These are phyloP conservation scores for Mesembrinibis cayennensis DNA, from an alignment of 2,113 vertebrate species.

Conservation along the genomic window DNA sequence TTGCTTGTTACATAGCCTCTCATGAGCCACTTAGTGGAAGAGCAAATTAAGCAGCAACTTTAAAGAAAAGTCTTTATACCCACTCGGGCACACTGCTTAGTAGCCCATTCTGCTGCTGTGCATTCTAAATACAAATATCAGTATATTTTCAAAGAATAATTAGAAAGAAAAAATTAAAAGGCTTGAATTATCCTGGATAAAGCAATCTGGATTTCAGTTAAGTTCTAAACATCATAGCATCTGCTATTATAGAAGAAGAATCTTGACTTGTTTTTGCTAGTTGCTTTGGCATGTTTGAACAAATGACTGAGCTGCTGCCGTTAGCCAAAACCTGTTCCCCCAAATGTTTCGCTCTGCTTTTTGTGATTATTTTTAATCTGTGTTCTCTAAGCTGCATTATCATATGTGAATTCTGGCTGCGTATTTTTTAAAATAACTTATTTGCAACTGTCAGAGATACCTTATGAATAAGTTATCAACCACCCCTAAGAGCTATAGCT, in stretches of 20 bases:
- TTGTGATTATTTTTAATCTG: slow-evolving; percentile 50
- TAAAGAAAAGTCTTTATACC: background rate
- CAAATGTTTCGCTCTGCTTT: slow-evolving; percentile 17
- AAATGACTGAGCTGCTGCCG: slow-evolving; percentile 10
- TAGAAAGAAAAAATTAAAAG: background rate
- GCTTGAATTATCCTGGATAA: background rate
- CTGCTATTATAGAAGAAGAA: background rate
- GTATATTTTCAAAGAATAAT: background rate
- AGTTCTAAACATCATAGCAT: background rate
- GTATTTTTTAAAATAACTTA: background rate
- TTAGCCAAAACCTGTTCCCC: slow-evolving; percentile 27
- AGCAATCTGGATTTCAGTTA: background rate
- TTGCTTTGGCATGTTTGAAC: background rate
- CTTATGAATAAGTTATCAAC: slow-evolving; percentile 41
- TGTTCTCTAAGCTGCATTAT: slow-evolving; percentile 22
- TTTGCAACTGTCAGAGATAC: slow-evolving; percentile 19
- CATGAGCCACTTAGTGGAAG: background rate
- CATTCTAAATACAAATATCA: background rate
- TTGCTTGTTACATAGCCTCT: background rate
- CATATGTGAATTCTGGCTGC: slow-evolving; percentile 3
- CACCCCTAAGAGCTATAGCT: background rate
- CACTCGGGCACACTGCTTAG: background rate
- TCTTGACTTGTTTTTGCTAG: background rate
- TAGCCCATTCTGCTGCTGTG: background rate
- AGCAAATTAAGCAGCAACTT: background rate